A percentile compares a stretch with the other conserved stretches of the same genome.
These are phyloP conservation scores for Colius striatus DNA, from an alignment of 2,113 vertebrate species.

Conservation along the genomic window DNA sequence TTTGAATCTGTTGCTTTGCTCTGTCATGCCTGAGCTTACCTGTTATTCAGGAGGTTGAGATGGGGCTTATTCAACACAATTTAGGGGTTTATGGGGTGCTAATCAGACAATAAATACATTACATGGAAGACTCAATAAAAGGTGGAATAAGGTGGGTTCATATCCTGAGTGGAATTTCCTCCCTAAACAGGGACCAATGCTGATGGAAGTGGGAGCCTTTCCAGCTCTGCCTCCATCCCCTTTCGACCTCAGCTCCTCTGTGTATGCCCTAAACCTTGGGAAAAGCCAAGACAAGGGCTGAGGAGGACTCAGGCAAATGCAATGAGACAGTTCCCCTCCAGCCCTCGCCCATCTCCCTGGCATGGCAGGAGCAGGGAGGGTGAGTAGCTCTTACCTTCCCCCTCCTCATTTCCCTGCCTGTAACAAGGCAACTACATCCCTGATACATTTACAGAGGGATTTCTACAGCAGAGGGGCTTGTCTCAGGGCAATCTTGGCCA, in stretches of 20 bases:
- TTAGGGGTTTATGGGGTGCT: neutral
- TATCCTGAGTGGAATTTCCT: rapidly evolving
- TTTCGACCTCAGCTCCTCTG: neutral
- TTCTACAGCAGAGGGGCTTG: neutral
- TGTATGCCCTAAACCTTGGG: neutral
- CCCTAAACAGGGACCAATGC: rapidly evolving
- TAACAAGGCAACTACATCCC: neutral
- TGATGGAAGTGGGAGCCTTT: neutral
- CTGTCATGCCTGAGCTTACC: rapidly evolving
- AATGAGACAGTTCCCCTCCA: conserved; percentile 5
- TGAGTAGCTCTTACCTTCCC: neutral
- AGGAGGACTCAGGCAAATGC: neutral
- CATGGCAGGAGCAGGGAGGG: neutral
- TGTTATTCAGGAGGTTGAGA: neutral
- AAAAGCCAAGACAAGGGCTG: neutral
- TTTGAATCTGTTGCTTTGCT: neutral
- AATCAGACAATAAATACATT: neutral
- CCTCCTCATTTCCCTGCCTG: rapidly evolving
- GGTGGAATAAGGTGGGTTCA: neutral
- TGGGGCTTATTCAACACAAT: neutral
- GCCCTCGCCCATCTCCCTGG: neutral
- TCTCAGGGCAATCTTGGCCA: neutral
- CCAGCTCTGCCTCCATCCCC: neutral
- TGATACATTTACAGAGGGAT: neutral
- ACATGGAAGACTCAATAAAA: neutral